Evolutionary conservation across 2,888 invertebrate species (phyloP).

Genomic region (Leptinotarsa tumamoca): DNA sequence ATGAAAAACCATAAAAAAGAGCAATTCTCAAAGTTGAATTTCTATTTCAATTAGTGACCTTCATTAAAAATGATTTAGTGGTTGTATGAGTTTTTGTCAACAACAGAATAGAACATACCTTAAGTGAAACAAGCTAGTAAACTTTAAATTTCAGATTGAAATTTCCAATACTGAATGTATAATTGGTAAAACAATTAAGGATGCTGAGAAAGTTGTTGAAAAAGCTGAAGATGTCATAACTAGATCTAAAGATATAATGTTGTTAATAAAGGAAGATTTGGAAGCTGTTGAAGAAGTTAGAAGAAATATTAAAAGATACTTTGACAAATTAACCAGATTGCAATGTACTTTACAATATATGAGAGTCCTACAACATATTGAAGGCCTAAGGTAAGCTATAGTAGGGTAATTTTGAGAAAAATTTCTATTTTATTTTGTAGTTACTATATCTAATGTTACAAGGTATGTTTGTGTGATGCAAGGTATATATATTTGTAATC

Average conservation of each 20-base stretch:
- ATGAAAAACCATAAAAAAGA: no score
- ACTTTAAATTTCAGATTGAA: constrained; percentile 64
- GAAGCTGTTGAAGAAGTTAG: constrained; percentile 67
- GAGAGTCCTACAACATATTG: constrained; percentile 77
- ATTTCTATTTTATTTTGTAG: no score
- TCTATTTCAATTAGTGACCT: no score
- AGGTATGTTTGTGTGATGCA: no score
- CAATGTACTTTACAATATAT: constrained; percentile 75
- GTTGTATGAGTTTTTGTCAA: no score
- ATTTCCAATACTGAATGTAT: constrained; percentile 72
- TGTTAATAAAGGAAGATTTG: constrained; percentile 67
- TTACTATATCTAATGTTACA: no score
- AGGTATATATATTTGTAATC: no score
- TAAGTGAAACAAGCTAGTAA: no score
- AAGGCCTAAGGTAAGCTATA: constrained; percentile 74
- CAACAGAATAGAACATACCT: no score
- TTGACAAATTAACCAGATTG: constrained; percentile 70
- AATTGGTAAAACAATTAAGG: constrained; percentile 70
- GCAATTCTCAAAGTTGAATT: no score
- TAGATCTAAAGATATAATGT: constrained; percentile 68
- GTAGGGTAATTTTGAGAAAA: no score
- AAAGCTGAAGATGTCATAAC: constrained; percentile 68
- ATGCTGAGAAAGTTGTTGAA: constrained; percentile 66
- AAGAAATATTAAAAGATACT: constrained; percentile 70
- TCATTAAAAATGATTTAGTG: no score